Evolutionary conservation across 2,797 vertebrate species (phyloP).

Genomic region (Mus minutoides): DNA sequence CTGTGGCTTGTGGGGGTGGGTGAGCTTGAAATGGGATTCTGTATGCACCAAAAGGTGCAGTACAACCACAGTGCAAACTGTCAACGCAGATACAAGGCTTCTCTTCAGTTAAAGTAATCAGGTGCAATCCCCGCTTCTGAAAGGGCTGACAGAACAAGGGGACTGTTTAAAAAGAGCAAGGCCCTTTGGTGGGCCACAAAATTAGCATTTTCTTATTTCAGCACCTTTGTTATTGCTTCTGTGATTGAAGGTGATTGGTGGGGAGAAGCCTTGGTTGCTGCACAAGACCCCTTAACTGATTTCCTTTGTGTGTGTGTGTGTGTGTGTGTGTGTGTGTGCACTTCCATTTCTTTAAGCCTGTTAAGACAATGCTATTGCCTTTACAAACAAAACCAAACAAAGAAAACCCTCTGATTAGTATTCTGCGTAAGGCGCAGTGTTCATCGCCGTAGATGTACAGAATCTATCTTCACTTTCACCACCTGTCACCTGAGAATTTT

Average conservation of each 20-base stretch:
- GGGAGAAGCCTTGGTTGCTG: conserved; percentile 55
- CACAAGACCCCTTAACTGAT: conserved; percentile 55
- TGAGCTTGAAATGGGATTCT: neutral
- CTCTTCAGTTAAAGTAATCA: conserved; percentile 74
- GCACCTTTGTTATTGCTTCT: conserved; percentile 3
- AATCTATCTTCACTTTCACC: conserved; percentile 77
- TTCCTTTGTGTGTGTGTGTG: neutral
- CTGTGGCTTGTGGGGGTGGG: conserved; percentile 43
- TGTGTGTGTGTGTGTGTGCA: conserved; percentile 21
- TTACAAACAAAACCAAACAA: conserved; percentile 1
- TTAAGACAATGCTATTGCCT: conserved; percentile 61
- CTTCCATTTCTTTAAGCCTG: conserved; percentile 68
- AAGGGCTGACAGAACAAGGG: conserved; percentile 5
- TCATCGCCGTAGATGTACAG: conserved; percentile 77
- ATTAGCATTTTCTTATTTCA: conserved; percentile 73
- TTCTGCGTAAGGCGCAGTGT: conserved; percentile 73
- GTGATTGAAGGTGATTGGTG: conserved; percentile 43
- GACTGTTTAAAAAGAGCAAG: conserved; percentile 68
- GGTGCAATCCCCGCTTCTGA: conserved; percentile 62
- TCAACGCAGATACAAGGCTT: conserved; percentile 70
- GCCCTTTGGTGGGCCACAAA: conserved; percentile 57
- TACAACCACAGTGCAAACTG: conserved; percentile 26
- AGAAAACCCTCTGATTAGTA: conserved; percentile 71
- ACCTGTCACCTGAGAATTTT: conserved; percentile 80
- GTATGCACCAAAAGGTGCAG: conserved; percentile 64